phyloP scores from a whole-genome alignment of 2,888 invertebrate genomes.

The Troides aeacus region DNA sequence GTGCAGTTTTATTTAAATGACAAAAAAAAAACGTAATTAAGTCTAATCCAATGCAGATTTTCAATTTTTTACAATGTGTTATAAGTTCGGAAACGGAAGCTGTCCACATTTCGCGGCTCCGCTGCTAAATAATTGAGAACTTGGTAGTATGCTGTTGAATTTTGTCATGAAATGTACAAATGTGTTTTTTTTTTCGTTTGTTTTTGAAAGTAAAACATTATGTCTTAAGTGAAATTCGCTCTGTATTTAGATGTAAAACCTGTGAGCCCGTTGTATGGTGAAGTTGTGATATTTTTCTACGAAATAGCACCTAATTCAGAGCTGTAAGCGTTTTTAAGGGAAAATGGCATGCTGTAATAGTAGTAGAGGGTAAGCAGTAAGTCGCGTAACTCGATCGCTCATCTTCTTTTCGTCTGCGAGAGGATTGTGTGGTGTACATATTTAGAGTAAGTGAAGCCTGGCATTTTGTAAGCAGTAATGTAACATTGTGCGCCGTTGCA shows the following conservation, averaged over 20 bases:
- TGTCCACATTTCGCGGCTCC: slow-evolving; percentile 61
- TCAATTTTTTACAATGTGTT: slow-evolving; percentile 68
- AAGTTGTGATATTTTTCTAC: slow-evolving; percentile 78
- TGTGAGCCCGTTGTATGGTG: slow-evolving; percentile 65
- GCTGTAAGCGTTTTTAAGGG: slow-evolving; percentile 44
- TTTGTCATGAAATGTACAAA: slow-evolving; percentile 80
- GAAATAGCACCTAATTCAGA: slow-evolving; percentile 42
- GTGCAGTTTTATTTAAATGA: slow-evolving; percentile 79
- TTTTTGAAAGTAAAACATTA: slow-evolving; percentile 72
- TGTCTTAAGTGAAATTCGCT: slow-evolving; percentile 70
- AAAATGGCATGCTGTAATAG: slow-evolving; percentile 11
- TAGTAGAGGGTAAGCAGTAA: slow-evolving; percentile 51
- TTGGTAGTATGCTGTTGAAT: slow-evolving; percentile 77
- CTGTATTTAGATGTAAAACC: slow-evolving; percentile 70
- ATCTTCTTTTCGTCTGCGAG: slow-evolving; percentile 67
- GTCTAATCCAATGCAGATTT: slow-evolving; percentile 75
- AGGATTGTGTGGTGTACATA: slow-evolving; percentile 77
- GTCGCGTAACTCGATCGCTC: slow-evolving; percentile 74
- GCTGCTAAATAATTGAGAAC: slow-evolving; percentile 64
- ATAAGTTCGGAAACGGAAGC: slow-evolving; percentile 70
- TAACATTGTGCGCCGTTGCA: slow-evolving; percentile 55
- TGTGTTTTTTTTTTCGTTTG: slow-evolving; percentile 61
- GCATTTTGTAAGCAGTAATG: slow-evolving; percentile 65
- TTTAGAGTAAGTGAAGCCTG: slow-evolving; percentile 76
- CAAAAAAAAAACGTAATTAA: slow-evolving; percentile 70